Conservation (phyloP, 2,888 invertebrate genomes). For the Caenorhabditis sp. region DNA sequence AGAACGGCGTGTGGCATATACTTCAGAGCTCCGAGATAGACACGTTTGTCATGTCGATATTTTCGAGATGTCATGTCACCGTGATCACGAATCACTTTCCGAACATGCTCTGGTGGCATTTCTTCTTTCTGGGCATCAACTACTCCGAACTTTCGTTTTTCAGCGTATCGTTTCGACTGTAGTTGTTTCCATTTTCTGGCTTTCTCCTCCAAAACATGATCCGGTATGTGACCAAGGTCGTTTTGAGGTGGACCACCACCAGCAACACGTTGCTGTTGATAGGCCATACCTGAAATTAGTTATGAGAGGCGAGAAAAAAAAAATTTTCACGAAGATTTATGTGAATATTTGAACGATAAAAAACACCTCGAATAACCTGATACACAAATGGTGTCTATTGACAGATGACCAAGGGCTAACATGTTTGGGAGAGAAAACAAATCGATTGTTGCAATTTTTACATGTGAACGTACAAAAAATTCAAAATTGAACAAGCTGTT, state of each 20-base stretch:
- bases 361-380: no score
- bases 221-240: constrained; percentile 16
- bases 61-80: constrained; percentile 99
- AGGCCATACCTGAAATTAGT: constrained; percentile 33
- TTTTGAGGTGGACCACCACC: constrained; percentile 29
- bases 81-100: constrained; percentile 98
- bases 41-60: constrained; percentile 96
- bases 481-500: no score
- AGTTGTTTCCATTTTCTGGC: constrained; percentile 92
- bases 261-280: constrained; percentile 6
- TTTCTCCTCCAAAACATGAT: constrained; percentile 52
- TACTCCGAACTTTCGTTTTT: constrained; percentile 97
- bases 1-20: constrained; percentile 99
- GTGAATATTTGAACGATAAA: neutral
- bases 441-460: no score
- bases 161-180: constrained; percentile 96
- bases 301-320: no score
- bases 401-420: no score
- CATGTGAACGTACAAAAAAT: no score
- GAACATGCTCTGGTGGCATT: constrained; percentile 98
- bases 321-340: no score
- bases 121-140: constrained; percentile 99
- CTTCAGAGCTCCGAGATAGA: constrained; percentile 95
- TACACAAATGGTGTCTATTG: no score
- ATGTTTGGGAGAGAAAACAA: no score